phyloP scores from a whole-genome alignment of 2,888 invertebrate genomes.

The Dryobota labecula region DNA sequence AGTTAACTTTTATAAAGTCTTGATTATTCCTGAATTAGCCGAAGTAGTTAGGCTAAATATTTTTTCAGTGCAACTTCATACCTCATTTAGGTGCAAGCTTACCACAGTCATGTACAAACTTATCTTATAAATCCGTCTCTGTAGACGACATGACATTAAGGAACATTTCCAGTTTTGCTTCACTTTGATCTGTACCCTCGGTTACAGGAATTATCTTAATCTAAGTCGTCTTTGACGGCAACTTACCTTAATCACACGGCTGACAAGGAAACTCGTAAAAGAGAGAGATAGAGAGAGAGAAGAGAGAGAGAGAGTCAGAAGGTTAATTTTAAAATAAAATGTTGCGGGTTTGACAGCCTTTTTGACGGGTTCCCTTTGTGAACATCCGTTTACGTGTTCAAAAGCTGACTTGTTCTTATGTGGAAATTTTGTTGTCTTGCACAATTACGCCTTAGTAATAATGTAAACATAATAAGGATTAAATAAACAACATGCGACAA shows the following conservation, averaged over 20 bases:
- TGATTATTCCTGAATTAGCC: too few species aligned
- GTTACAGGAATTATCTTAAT: conserved; percentile 45
- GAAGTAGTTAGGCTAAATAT: too few species aligned
- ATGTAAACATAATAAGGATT: background rate
- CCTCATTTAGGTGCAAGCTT: background rate
- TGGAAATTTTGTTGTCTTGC: too few species aligned
- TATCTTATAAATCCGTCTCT: conserved; percentile 14
- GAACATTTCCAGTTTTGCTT: conserved; percentile 15
- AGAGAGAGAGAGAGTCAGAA: background rate
- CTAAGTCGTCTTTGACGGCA: conserved; percentile 40
- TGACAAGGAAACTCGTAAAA: conserved; percentile 10
- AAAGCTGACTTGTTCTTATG: too few species aligned
- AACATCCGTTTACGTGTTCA: too few species aligned
- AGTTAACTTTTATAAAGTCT: too few species aligned
- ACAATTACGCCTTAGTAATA: too few species aligned
- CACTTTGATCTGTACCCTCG: conserved; percentile 43
- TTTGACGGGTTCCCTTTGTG: too few species aligned
- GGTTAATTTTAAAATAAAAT: conserved; percentile 18
- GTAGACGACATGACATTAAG: conserved; percentile 25
- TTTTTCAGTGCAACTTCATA: too few species aligned
- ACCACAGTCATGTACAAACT: background rate
- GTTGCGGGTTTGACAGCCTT: too few species aligned
- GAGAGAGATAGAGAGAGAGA: background rate
- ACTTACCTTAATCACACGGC: conserved; percentile 37
- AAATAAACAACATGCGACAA: too few species aligned